These are phyloP conservation scores for Lontra canadensis DNA, from an alignment of 2,113 vertebrate genomes.

Conservation along the genomic window DNA sequence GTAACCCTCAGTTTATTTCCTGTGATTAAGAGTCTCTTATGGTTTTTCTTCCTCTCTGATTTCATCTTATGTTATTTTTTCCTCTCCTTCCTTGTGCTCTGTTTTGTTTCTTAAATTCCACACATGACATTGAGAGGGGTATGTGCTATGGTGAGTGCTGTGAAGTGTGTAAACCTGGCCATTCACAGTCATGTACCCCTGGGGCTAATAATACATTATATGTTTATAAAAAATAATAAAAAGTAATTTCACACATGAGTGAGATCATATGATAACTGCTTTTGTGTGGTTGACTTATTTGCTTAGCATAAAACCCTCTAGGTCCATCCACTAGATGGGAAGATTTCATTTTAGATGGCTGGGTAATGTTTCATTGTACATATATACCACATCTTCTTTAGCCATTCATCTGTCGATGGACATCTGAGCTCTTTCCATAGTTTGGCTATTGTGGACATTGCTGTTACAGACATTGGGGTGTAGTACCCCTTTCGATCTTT, in stretches of 20 bases:
- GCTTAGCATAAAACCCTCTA: not conserved
- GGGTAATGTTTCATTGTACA: not conserved
- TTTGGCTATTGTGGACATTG: not conserved
- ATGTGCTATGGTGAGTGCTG: too few relatives aligned
- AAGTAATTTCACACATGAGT: not conserved
- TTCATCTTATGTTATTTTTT: not conserved
- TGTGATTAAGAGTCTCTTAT: not conserved
- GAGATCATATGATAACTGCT: not conserved
- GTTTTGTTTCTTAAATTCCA: not conserved
- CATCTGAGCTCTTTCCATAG: not conserved
- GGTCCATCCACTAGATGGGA: not conserved
- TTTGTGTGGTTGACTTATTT: not conserved
- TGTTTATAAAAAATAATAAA: too few relatives aligned
- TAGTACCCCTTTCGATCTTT: not conserved
- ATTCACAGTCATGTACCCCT: too few relatives aligned
- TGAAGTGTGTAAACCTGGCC: too few relatives aligned
- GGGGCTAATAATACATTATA: too few relatives aligned
- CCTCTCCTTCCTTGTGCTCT: not conserved
- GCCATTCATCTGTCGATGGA: not conserved
- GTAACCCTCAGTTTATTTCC: not conserved
- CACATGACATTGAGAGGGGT: not conserved
- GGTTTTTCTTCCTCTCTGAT: not conserved
- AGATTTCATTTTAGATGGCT: not conserved
- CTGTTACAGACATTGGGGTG: not conserved
- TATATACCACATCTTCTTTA: not conserved